phyloP scores from a whole-genome alignment of 2,113 vertebrate species.

The Craseonycteris thonglongyai region DNA sequence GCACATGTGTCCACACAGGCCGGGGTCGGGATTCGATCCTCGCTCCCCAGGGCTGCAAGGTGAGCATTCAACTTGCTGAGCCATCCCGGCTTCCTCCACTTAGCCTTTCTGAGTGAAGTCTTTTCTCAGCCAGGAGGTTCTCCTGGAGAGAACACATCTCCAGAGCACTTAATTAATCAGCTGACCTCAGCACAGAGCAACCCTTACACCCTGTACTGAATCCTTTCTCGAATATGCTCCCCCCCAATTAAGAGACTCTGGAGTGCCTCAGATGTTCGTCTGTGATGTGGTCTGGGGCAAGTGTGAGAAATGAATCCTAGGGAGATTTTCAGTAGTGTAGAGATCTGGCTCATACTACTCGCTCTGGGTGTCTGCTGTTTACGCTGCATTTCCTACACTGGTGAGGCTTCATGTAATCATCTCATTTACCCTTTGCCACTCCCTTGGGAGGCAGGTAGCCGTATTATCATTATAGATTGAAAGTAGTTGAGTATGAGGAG shows the following conservation, averaged over 20 bases:
- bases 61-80: too few species aligned
- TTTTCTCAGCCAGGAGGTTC: not conserved
- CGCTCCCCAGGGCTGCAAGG: too few species aligned
- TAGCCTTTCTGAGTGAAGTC: not conserved
- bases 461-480: not conserved
- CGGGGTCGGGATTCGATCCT: too few species aligned
- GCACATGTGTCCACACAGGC: too few species aligned
- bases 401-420: too few species aligned
- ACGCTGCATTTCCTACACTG: not conserved
- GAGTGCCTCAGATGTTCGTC: not conserved
- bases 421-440: not conserved
- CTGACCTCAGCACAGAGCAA: slow-evolving; percentile 10
- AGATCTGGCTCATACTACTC: not conserved
- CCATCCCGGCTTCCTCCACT: too few species aligned
- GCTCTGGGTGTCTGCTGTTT: not conserved
- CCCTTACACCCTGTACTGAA: not conserved
- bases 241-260: slow-evolving; percentile 22
- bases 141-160: slow-evolving; percentile 25
- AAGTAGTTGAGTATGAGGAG: not conserved
- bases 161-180: slow-evolving; percentile 49
- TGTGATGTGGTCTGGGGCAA: not conserved
- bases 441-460: not conserved
- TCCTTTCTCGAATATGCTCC: slow-evolving; percentile 31
- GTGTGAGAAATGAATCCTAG: not conserved
- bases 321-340: not conserved